Base-by-base conservation (phyloP, 2,888 invertebrate genomes). In the Atrina japonica region DNA sequence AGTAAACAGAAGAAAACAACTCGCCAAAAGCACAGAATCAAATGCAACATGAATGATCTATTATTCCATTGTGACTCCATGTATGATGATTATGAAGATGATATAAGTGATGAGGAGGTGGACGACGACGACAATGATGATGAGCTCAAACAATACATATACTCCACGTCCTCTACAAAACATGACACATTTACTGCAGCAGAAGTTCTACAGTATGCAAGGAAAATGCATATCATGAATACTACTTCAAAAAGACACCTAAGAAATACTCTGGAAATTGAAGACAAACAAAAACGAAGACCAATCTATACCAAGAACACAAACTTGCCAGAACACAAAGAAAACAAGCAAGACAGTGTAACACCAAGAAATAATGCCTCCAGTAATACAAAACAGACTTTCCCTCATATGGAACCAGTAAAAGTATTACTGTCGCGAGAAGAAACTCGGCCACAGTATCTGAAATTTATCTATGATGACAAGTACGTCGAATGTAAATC, bases 401-500 rank as follows among this genome's bases (percentile, higher is more conserved):
- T 35, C 3, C 29, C 35, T 18, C 41, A 7, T 16, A 43, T 78
- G 53, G 65, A 74, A 25, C 73, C 76, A 3, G 78, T 79, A 0
- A 49, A 50, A 18, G 72, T 80, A 16, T 53, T 75, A 23, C 67
- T 83, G 16, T 55, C 66, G n/a, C 63, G 58, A 43, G 61, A 75
- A 16, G 74, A 75, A 9, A 53, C 75, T 0, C 45, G 55, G 1
- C 60, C 67, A 45, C 18, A 64, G 21, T 43, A 35, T 3, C 45
- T 83, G 25, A 41, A 47, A 7, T 50, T 73, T n/a, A 70, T 18
- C 9, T 83, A 66, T 58, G 75, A 74, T 21, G 50, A 66, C 1
- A 50, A 45, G 2, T 76, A 72, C 47, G 64, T 67, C 23, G 80
- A 82, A 66, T 75, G 75, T 25, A 66, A 71, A 7, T 82, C 81